Base-by-base conservation (phyloP, 92 coral and sea anemone species). In the Blastomussa wellsi region DNA sequence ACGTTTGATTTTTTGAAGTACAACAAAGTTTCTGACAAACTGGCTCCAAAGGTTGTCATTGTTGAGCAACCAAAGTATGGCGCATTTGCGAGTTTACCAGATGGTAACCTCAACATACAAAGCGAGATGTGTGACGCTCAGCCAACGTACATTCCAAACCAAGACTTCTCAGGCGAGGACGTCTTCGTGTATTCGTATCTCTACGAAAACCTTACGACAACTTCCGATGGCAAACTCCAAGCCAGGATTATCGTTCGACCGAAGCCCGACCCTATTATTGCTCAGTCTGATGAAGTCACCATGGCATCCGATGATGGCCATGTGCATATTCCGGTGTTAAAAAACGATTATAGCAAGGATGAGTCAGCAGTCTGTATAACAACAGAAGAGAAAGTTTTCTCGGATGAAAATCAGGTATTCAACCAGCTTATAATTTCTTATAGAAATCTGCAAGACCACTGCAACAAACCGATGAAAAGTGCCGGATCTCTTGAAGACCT, bases 111-210 rank as follows among this genome's bases (percentile, higher is more conserved):
- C 42, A 95, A 91, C 82, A 87, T 95, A 42, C 91, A 90, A 55
- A 94, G 90, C 69, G 93, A 93, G 67, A 79, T 87, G 65, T 97
- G 98, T 70, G 92, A 88, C 71, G 90, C 88, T 16, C 79, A 82
- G 41, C 90, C 97, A 5, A 85, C 94, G 32, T 97, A 97, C 59
- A 69, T 93, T 14, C 99, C 99, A 14, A 82, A 82, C 26, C 70
- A 81, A 13, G 93, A 97, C 80, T 97, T 88, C 90, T 95, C 95
- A 8, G 99, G 99, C 24, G 97, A 97, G 81, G 99, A 97, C 70
- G 90, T 82, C 53, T 97, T 97, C 88, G 81, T 81, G 16, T 97
- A 93, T 77, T 97, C 93, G 66, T 93, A 92, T 66, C 94, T 97
- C 42, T 92, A 93, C 83, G 92, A 92, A 60, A 95, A 97, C 84